Evolutionary conservation across 2,888 invertebrate species (phyloP), one percentile per base, ranked within the genome.

Genomic region (Ophonus ardosiacus): DNA sequence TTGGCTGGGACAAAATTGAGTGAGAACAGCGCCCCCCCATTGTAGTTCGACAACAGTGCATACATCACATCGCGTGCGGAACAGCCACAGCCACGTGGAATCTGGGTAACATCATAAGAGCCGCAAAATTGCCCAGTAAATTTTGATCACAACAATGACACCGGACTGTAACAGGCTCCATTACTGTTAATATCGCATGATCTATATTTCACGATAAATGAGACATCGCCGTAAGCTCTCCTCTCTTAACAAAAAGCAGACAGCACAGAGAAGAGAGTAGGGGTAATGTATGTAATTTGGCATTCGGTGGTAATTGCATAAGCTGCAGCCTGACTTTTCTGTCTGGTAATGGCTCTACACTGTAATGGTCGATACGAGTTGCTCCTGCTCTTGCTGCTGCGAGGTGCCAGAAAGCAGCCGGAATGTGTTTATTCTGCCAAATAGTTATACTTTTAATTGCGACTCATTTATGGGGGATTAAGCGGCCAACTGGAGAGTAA

Each of bases 71-170:
- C 80, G 80, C 80, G 80, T 80, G 80, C 80, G 31, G 56, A 31
- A 61, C 18, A 61, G 18, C 43, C 7, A 61, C 18, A 61, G 18
- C 43, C 7, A 43, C 56, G 18, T 51, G 43, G 43, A 43, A 61
- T 40, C 40, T 40, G 61, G 61, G 80, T 5, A 40, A 80, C 31
- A 59, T 40, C 43, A 43, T 74, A 74, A 74, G 71, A 74, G 71
- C 71, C 71, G 71, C 78, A 84, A 85, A 85, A 85, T 85, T 85
- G 71, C 56, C 84, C 80, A 79, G 38, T 85, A 85, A 85, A 85
- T 85, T 85, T 71, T 79, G 79, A 85, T 85, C 80, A 85, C 85
- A 85, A 85, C 79, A 85, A 80, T 84, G 84, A 78, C 71, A 85
- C 40, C 38, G 61, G 76, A 38, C 85, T 43, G 40, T 56, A 85